These are phyloP conservation scores for Gavia stellata DNA, from an alignment of 2,113 vertebrate species.

Conservation along the genomic window DNA sequence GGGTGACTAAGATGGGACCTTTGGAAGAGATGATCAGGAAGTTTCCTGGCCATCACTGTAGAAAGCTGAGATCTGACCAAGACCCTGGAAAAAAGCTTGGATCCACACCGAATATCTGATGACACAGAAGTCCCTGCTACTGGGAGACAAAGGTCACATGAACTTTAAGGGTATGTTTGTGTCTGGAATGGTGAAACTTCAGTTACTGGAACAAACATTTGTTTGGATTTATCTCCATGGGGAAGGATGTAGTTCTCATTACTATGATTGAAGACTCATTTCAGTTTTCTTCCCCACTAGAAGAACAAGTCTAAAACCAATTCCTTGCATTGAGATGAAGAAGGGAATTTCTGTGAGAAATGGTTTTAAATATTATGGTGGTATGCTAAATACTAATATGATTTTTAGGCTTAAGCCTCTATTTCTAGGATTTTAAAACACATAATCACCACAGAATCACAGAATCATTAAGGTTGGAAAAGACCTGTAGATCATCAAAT, in stretches of 20 bases:
- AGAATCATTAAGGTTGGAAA: too few species aligned
- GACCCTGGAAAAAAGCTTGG: background rate
- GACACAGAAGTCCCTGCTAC: background rate
- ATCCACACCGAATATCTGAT: background rate
- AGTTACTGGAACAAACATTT: background rate
- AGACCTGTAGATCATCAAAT: too few species aligned
- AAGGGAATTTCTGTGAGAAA: background rate
- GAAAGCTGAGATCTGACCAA: background rate
- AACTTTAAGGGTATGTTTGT: background rate
- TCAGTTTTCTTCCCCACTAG: background rate
- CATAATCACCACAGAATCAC: accelerated
- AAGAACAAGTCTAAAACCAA: background rate
- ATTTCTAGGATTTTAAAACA: background rate
- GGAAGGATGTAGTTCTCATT: background rate
- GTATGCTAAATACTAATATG: background rate
- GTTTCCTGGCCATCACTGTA: background rate
- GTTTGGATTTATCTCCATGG: background rate
- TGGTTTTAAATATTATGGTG: background rate
- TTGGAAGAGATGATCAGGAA: background rate
- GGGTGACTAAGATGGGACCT: background rate
- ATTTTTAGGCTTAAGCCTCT: background rate
- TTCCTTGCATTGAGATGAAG: background rate
- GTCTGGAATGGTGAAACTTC: background rate
- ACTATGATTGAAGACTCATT: background rate
- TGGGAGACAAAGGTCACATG: background rate